Evolutionary conservation across 2,888 invertebrate species (phyloP).

Genomic region (Ichneumoninae sp.): DNA sequence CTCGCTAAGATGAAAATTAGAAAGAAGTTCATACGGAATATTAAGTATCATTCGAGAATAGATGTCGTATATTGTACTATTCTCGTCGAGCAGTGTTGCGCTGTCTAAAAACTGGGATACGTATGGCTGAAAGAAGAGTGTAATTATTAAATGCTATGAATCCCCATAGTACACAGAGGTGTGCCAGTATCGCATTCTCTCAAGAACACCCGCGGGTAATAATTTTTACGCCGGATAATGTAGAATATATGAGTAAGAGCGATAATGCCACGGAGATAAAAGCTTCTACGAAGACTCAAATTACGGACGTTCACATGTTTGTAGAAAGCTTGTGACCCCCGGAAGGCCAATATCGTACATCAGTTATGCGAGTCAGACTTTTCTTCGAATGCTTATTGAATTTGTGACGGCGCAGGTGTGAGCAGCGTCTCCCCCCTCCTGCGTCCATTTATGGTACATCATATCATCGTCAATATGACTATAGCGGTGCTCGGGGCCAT

Average conservation of each 20-base stretch:
- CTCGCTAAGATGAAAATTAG: conserved; percentile 31
- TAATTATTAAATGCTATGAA: conserved; percentile 62
- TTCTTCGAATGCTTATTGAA: conserved; percentile 64
- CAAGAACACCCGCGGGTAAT: conserved; percentile 1
- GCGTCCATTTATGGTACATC: conserved; percentile 23
- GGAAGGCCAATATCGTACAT: neutral
- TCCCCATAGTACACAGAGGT: conserved; percentile 67
- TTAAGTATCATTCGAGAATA: conserved; percentile 34
- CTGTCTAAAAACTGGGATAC: neutral
- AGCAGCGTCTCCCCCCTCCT: conserved; percentile 44
- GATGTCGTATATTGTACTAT: neutral
- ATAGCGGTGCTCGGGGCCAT: neutral
- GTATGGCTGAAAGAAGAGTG: conserved; percentile 5
- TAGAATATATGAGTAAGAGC: neutral
- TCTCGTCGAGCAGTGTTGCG: neutral
- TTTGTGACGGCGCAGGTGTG: conserved; percentile 61
- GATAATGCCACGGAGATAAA: conserved; percentile 30
- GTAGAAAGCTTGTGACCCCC: conserved; percentile 60
- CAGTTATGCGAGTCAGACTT: conserved; percentile 21
- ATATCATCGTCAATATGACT: neutral
- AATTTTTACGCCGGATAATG: neutral
- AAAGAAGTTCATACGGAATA: conserved; percentile 19
- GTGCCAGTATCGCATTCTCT: conserved; percentile 52
- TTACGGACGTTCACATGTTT: conserved; percentile 64
- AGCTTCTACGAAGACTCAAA: conserved; percentile 37